These are phyloP conservation scores for Anthopleura sola DNA, from an alignment of 64 coral and sea anemone species.

Conservation along the genomic window DNA sequence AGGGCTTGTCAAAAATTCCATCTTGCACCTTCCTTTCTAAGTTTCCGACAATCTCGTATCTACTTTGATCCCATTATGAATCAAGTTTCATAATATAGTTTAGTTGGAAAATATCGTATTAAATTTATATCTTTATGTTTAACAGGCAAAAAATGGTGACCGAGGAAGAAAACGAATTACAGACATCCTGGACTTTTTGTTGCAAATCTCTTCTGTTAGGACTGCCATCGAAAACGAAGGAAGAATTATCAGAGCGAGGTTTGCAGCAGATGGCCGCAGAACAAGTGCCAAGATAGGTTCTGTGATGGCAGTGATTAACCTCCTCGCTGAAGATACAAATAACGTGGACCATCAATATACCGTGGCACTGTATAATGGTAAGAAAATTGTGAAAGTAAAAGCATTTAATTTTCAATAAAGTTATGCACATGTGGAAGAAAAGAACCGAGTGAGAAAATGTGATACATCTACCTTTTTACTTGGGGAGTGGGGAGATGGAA, in stretches of 20 bases:
- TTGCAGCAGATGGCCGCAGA: conserved; percentile 38
- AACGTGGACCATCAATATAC: conserved; percentile 37
- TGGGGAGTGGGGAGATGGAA: too few species aligned
- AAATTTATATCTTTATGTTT: too few species aligned
- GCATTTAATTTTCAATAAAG: too few species aligned
- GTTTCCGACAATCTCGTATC: too few species aligned
- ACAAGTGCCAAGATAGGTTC: conserved; percentile 43
- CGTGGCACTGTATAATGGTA: conserved; percentile 48
- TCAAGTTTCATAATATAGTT: too few species aligned
- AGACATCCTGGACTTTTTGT: neutral
- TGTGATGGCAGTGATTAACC: conserved; percentile 45
- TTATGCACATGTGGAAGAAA: too few species aligned
- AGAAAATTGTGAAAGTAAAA: neutral
- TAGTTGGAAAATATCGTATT: too few species aligned
- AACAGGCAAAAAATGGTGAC: neutral
- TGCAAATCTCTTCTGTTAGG: conserved; percentile 7
- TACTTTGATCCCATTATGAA: too few species aligned
- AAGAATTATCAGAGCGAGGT: conserved; percentile 9
- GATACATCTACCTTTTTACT: too few species aligned
- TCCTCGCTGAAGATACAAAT: conserved; percentile 2
- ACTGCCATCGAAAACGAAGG: neutral
- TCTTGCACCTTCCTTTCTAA: too few species aligned
- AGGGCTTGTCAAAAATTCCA: too few species aligned
- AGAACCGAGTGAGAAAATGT: too few species aligned
- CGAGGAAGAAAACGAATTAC: neutral